Percentiles rank a stretch among this genome's conserved stretches.
phyloP scores from a whole-genome alignment of 2,888 invertebrate genomes.

The Drosophila atripex region DNA sequence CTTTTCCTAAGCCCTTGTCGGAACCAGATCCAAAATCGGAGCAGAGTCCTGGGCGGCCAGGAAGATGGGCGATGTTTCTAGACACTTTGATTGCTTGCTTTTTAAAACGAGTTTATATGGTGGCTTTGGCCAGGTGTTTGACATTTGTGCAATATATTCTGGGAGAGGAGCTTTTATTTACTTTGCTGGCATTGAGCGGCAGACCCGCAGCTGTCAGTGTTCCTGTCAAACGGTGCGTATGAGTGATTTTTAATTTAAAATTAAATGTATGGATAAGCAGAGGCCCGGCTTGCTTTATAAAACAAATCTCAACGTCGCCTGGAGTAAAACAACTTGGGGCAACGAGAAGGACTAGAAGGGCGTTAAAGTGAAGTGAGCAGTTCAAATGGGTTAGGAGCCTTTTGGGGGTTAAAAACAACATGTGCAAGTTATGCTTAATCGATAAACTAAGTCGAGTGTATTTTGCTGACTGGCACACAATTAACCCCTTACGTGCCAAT shows the following conservation, averaged over 20 bases:
- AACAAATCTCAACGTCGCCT: constrained; percentile 41
- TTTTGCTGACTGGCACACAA: constrained; percentile 68
- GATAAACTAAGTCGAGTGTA: constrained; percentile 47
- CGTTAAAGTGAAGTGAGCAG: constrained; percentile 65
- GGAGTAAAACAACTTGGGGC: constrained; percentile 47
- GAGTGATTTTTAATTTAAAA: constrained; percentile 68
- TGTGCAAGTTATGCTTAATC: constrained; percentile 72
- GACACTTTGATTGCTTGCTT: constrained; percentile 38
- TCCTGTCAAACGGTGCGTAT: constrained; percentile 59
- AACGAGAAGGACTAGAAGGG: constrained; percentile 37
- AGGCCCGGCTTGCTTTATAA: constrained; percentile 2
- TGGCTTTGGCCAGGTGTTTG: constrained; percentile 37
- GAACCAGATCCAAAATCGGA: neutral
- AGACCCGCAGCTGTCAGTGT: constrained; percentile 26
- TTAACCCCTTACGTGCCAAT: constrained; percentile 78
- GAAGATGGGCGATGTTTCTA: constrained; percentile 1
- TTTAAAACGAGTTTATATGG: constrained; percentile 56
- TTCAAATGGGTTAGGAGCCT: constrained; percentile 8
- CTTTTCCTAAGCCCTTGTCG: constrained; percentile 12
- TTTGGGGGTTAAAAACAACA: constrained; percentile 24
- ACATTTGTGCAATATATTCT: constrained; percentile 28
- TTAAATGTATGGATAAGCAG: constrained; percentile 38
- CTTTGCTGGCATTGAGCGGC: constrained; percentile 5
- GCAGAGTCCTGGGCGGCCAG: neutral
- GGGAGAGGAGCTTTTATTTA: constrained; percentile 8